Percentiles rank a stretch among this genome's conserved stretches.
Conservation (phyloP, 2,797 vertebrate species). For the Myotis planiceps region DNA sequence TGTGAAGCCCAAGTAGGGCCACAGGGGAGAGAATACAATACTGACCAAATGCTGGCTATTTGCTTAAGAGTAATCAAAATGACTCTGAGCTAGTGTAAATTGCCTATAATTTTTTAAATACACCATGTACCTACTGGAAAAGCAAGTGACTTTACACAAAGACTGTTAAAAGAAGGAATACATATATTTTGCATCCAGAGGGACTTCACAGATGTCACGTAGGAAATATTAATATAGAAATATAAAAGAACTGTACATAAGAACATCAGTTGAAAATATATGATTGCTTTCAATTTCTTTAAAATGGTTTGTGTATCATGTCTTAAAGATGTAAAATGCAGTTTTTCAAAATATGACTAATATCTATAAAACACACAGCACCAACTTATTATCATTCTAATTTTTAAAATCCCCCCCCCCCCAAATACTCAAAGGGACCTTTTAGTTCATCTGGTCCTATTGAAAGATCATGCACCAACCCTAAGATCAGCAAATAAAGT, state of each 20-base stretch:
- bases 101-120: conserved; percentile 43
- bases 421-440: neutral
- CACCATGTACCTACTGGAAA: conserved; percentile 22
- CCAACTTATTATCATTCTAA: conserved; percentile 47
- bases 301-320: conserved; percentile 32
- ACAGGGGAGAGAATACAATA: conserved; percentile 38
- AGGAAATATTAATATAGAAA: conserved; percentile 52
- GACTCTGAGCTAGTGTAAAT: conserved; percentile 41
- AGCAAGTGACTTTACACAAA: conserved; percentile 44
- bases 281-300: conserved; percentile 47
- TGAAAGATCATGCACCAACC: conserved; percentile 46
- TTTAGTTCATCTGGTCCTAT: conserved; percentile 28
- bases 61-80: conserved; percentile 60
- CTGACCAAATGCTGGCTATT: conserved; percentile 55
- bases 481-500: conserved; percentile 54
- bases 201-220: neutral
- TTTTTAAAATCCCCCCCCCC: neutral
- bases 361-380: conserved; percentile 26
- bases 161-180: conserved; percentile 44
- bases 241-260: conserved; percentile 50
- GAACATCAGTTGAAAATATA: conserved; percentile 45
- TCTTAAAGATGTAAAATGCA: conserved; percentile 43
- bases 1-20: conserved; percentile 34
- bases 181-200: neutral
- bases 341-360: conserved; percentile 40